These are phyloP conservation scores for Acleris sparsana DNA, from an alignment of 2,888 invertebrate genomes.

Conservation along the genomic window DNA sequence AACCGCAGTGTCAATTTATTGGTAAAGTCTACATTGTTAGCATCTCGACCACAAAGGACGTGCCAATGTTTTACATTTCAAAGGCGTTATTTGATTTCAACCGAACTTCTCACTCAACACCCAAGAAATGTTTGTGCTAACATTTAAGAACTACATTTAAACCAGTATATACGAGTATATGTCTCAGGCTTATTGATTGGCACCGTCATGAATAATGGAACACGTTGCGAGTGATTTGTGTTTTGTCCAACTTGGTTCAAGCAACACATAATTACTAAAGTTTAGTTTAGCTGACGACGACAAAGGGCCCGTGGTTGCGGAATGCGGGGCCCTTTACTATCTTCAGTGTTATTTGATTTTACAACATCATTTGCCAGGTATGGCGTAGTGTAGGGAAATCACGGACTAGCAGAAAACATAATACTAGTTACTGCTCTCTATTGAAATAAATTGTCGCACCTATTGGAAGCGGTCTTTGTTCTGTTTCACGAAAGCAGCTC, in stretches of 20 bases:
- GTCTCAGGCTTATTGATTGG: slow-evolving; percentile 21
- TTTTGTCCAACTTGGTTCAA: slow-evolving; percentile 37
- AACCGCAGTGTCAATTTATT: no score
- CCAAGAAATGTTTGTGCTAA: background rate
- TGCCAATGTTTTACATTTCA: background rate
- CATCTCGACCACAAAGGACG: background rate
- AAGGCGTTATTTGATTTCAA: no score
- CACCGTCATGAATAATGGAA: slow-evolving; percentile 40
- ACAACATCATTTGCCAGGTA: slow-evolving; percentile 11
- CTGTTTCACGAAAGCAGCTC: background rate
- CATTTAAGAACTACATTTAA: background rate
- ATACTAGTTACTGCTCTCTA: no score
- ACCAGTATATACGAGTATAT: background rate
- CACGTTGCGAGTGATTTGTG: slow-evolving; percentile 16
- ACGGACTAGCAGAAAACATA: background rate
- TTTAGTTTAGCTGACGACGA: slow-evolving; percentile 46
- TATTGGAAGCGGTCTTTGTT: background rate
- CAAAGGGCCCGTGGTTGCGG: slow-evolving; percentile 18
- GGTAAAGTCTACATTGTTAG: no score
- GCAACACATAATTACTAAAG: slow-evolving; percentile 48
- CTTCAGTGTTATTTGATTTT: slow-evolving; percentile 20
- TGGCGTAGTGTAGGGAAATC: background rate
- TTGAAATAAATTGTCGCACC: background rate
- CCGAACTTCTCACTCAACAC: background rate
- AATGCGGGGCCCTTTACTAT: slow-evolving; percentile 2